Conservation (phyloP, 2,113 vertebrate species). For the Callochromis pleurospilus region DNA sequence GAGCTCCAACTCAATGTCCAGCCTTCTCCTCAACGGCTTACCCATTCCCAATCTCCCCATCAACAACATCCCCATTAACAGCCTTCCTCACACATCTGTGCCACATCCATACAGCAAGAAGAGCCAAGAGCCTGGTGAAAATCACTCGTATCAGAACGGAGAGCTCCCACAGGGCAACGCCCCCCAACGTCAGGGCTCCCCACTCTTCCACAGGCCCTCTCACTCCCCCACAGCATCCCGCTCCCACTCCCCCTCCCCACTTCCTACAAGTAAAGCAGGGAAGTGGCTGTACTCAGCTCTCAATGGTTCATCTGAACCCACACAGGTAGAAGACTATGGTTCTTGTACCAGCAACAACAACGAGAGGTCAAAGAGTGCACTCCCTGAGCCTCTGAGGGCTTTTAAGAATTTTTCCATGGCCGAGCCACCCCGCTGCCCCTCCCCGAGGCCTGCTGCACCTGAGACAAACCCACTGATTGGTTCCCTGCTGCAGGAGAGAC, state of each 20-base stretch:
- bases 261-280: constrained; percentile 71
- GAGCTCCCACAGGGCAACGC: constrained; percentile 60
- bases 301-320: constrained; percentile 68
- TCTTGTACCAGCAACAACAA: constrained; percentile 39
- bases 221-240: constrained; percentile 66
- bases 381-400: constrained; percentile 74
- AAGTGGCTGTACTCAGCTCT: constrained; percentile 75
- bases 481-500: constrained; percentile 91
- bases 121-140: constrained; percentile 38
- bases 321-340: constrained; percentile 69
- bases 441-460: constrained; percentile 67
- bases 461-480: constrained; percentile 91
- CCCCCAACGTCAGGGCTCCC: constrained; percentile 64
- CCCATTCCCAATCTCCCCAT: constrained; percentile 61
- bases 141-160: constrained; percentile 51
- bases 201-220: constrained; percentile 68
- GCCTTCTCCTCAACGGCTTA: constrained; percentile 48
- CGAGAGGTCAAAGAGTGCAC: constrained; percentile 66
- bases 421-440: constrained; percentile 71
- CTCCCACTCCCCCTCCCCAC: constrained; percentile 67
- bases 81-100: constrained; percentile 33
- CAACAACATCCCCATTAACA: constrained; percentile 59
- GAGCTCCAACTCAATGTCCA: constrained; percentile 49
- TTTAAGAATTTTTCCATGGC: constrained; percentile 83
- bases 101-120: constrained; percentile 41